Evolutionary conservation across 2,888 invertebrate species (phyloP).

Genomic region (Trichopoda pennipes): DNA sequence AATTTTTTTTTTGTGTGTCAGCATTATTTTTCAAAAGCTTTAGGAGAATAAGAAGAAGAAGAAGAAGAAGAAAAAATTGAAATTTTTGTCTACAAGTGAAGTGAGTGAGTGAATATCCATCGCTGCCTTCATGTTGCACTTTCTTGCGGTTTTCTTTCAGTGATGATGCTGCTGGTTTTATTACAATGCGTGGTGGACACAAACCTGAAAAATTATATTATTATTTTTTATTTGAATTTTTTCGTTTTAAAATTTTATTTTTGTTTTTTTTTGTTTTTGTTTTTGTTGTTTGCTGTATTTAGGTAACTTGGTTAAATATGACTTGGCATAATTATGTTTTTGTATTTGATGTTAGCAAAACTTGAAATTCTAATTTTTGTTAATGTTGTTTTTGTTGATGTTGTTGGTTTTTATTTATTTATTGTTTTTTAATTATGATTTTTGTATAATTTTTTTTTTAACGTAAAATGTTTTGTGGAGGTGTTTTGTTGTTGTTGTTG

Average conservation of each 20-base stretch:
- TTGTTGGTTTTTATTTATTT: too few species aligned
- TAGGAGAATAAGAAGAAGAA: background rate
- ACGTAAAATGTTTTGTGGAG: too few species aligned
- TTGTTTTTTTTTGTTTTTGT: background rate
- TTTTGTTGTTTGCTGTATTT: conserved; percentile 45
- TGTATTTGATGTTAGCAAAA: conserved; percentile 17
- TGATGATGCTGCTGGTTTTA: background rate
- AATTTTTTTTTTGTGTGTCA: too few species aligned
- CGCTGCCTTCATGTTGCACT: background rate
- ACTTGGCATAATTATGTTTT: conserved; percentile 63
- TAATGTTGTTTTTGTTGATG: background rate
- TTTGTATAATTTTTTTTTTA: too few species aligned
- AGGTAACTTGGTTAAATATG: conserved; percentile 69
- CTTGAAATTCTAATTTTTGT: background rate
- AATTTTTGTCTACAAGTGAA: background rate
- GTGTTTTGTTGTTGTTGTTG: too few species aligned
- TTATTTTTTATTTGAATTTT: background rate
- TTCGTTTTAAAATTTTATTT: background rate
- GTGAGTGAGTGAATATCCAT: background rate
- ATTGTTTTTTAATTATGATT: too few species aligned
- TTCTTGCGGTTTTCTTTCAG: conserved; percentile 3
- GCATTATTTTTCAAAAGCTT: conserved; percentile 28
- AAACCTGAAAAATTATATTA: conserved; percentile 16
- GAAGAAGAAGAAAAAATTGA: background rate
- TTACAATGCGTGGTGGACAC: conserved; percentile 39